Conservation (phyloP, 2,888 invertebrate species). For the Callyntrura sp. region DNA sequence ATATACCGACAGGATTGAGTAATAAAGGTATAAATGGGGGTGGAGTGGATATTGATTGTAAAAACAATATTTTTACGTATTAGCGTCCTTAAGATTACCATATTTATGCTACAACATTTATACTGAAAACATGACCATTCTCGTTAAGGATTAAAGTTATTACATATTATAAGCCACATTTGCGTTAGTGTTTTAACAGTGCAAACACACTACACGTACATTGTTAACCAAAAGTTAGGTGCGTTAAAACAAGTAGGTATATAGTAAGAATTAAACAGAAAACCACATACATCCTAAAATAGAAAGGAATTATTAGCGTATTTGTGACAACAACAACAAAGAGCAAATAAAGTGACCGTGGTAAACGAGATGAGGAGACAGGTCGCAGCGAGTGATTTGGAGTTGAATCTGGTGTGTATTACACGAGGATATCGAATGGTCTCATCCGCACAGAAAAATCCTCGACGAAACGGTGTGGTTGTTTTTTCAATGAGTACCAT, state of each 20-base stretch:
- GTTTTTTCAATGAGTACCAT: constrained; percentile 82
- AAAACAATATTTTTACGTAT: no score
- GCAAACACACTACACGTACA: constrained; percentile 7
- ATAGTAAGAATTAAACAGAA: constrained; percentile 5
- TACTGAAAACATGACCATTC: no score
- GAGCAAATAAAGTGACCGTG: constrained; percentile 82
- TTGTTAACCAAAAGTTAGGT: constrained; percentile 40
- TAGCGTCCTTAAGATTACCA: no score
- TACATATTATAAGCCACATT: no score
- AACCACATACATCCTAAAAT: constrained; percentile 11
- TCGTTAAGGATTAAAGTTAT: no score
- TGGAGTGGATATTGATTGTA: no score
- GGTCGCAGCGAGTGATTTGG: constrained; percentile 82
- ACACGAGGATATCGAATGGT: constrained; percentile 86
- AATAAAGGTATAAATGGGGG: no score
- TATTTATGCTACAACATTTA: no score
- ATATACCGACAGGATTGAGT: no score
- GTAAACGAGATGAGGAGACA: constrained; percentile 83
- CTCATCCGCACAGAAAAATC: constrained; percentile 89
- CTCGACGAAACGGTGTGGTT: constrained; percentile 85
- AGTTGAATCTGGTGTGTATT: constrained; percentile 82
- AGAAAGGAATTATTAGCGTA: constrained; percentile 19
- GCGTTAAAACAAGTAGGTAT: neutral
- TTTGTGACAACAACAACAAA: constrained; percentile 72
- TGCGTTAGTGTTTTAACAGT: constrained; percentile 57